Evolutionary conservation across 2,113 vertebrate species (phyloP), one percentile per base, ranked within the genome.

Genomic region (Bufo gargarizans): DNA sequence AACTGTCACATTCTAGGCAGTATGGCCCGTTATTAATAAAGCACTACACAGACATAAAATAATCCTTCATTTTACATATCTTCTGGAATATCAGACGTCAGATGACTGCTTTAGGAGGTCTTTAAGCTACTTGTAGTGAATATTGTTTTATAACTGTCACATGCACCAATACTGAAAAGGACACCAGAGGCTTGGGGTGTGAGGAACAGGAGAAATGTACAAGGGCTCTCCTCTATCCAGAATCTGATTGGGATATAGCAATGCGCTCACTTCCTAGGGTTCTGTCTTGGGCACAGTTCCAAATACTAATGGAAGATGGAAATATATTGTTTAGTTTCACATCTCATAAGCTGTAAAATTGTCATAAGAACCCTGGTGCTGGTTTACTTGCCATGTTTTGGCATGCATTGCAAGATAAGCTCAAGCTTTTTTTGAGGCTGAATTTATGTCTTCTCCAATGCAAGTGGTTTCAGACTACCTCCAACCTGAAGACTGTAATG

Each of bases 1-100:
- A 82, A 74, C 67, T 88, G 86, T 88, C 79, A 88, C 12, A 82
- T 55, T 58, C 61, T 20, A 72, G 50, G 53, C 86, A 82, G 78
- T 17, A 17, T 50, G 14, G 69, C 50, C 22, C 58, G 22, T 77
- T 71, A 47, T 79, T 86, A 61, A 53, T n/a, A 72, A 45, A 71
- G 53, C 53, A 53, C n/a, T n/a, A 72, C 45, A 72, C 4, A 67
- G 1, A 22, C 19, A 69, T 2, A 6, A 10, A 43, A 47, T 43
- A 50, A 6, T 61, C 17, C 22, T 19, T 77, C 16, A 58, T 77
- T 56, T 76, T 74, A 72, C 43, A 13, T 76, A 67, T 63, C 19
- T 56, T 49, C 13, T 72, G 53, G 13, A 56, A 84, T 16, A 53
- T 4, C 61, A 65, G 19, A 4, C n/a, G 17, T 59, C 45, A 82